phyloP scores from a whole-genome alignment of 23 tunicate species.

The Oikopleura albicans region DNA sequence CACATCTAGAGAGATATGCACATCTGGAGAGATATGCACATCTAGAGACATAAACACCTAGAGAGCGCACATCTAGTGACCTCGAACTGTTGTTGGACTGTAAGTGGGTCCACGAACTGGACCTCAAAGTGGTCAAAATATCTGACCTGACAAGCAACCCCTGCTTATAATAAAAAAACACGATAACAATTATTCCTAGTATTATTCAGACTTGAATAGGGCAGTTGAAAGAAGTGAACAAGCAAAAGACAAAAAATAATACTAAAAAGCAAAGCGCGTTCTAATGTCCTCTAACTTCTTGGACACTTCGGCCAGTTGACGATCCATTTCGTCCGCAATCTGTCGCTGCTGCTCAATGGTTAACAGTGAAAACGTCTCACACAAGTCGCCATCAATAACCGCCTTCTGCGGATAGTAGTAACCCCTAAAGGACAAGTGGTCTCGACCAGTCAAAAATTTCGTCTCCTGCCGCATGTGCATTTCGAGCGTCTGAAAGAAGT shows the following conservation, averaged over 20 bases:
- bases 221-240: no score
- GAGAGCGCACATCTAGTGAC: no score
- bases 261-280: conserved; percentile 76
- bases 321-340: conserved; percentile 80
- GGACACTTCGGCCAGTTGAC: conserved; percentile 74
- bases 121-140: background rate
- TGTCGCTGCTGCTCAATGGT: conserved; percentile 53
- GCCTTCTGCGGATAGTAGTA: conserved; percentile 80
- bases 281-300: conserved; percentile 79
- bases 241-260: background rate
- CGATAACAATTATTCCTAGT: background rate
- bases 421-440: conserved; percentile 68
- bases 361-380: conserved; percentile 62
- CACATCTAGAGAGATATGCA: no score
- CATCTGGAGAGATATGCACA: no score
- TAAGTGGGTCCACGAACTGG: no score
- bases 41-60: no score
- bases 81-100: no score
- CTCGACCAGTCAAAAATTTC: conserved; percentile 64
- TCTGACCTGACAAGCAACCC: background rate
- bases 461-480: conserved; percentile 83
- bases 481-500: conserved; percentile 80
- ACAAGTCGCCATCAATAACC: conserved; percentile 89
- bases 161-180: background rate
- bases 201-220: background rate